Evolutionary conservation across 2,797 vertebrate genomes (phyloP).

Genomic region (Fundulus diaphanus): DNA sequence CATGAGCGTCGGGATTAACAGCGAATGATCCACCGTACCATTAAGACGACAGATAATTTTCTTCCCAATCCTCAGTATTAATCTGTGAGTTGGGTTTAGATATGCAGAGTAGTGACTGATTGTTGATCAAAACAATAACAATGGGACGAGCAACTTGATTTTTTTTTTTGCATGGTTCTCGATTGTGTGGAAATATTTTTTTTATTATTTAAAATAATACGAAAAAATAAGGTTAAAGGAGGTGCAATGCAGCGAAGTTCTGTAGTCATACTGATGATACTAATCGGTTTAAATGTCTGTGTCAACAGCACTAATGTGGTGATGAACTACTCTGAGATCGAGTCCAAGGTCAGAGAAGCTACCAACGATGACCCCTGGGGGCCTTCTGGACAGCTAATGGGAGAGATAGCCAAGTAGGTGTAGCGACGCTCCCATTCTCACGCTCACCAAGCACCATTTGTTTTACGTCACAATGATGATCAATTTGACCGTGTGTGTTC

Average conservation of each 20-base stretch:
- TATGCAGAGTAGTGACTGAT: neutral
- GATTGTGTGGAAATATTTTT: too few species aligned
- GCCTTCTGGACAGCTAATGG: slow-evolving; percentile 98
- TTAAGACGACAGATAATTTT: too few species aligned
- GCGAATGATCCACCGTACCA: too few species aligned
- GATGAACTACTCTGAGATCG: slow-evolving; percentile 99
- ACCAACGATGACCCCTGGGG: slow-evolving; percentile 99
- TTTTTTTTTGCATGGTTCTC: too few species aligned
- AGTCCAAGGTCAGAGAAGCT: slow-evolving; percentile 99
- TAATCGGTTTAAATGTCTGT: slow-evolving; percentile 20
- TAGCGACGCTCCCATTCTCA: slow-evolving; percentile 1
- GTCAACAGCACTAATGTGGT: slow-evolving; percentile 92
- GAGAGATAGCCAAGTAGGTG: slow-evolving; percentile 87
- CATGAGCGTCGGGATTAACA: too few species aligned
- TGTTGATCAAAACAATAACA: neutral
- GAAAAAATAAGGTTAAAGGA: neutral
- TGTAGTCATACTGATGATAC: too few species aligned
- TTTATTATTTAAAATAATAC: too few species aligned
- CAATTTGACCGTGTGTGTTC: neutral
- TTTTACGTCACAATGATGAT: neutral
- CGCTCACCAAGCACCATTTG: neutral
- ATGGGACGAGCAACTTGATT: too few species aligned
- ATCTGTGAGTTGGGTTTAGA: too few species aligned
- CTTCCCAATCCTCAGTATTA: too few species aligned
- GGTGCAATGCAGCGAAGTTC: neutral